phyloP scores from a whole-genome alignment of 1,140 invertebrate species.

The Musca domestica region DNA sequence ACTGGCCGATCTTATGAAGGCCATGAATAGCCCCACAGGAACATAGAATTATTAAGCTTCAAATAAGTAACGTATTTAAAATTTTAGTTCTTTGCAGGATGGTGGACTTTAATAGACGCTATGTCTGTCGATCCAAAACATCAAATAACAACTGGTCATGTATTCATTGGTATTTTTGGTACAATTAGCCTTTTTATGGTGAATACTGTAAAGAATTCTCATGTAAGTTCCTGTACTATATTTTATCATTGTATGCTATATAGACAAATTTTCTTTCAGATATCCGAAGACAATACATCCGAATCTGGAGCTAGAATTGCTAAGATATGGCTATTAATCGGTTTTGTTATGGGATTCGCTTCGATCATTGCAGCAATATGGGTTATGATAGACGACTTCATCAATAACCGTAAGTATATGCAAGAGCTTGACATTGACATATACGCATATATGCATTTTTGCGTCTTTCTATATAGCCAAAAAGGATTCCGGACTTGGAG shows the following conservation, averaged over 20 bases:
- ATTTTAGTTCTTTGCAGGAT: constrained; percentile 83
- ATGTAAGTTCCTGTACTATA: constrained; percentile 58
- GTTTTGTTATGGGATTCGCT: constrained; percentile 94
- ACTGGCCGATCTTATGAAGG: too few relatives aligned
- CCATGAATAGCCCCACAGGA: too few relatives aligned
- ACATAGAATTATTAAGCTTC: too few relatives aligned
- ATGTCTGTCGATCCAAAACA: constrained; percentile 66
- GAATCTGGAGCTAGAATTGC: constrained; percentile 77
- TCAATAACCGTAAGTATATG: constrained; percentile 40
- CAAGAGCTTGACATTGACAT: too few relatives aligned
- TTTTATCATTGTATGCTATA: constrained; percentile 4
- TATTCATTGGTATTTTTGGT: constrained; percentile 91
- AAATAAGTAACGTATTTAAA: too few relatives aligned
- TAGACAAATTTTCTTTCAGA: constrained; percentile 33
- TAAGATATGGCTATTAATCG: constrained; percentile 92
- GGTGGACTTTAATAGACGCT: constrained; percentile 98
- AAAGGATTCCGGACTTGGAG: constrained; percentile 73
- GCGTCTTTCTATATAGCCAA: constrained; percentile 31
- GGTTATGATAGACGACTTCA: constrained; percentile 87
- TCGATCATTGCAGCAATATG: constrained; percentile 92
- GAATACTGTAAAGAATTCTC: constrained; percentile 94
- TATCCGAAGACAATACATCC: constrained; percentile 46
- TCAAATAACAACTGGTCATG: constrained; percentile 73
- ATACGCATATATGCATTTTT: background rate
- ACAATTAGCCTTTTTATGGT: constrained; percentile 96